Evolutionary conservation across 2,888 invertebrate species (phyloP), one percentile per base, ranked within the genome.

Genomic region (Eueremaeus valkanovi): DNA sequence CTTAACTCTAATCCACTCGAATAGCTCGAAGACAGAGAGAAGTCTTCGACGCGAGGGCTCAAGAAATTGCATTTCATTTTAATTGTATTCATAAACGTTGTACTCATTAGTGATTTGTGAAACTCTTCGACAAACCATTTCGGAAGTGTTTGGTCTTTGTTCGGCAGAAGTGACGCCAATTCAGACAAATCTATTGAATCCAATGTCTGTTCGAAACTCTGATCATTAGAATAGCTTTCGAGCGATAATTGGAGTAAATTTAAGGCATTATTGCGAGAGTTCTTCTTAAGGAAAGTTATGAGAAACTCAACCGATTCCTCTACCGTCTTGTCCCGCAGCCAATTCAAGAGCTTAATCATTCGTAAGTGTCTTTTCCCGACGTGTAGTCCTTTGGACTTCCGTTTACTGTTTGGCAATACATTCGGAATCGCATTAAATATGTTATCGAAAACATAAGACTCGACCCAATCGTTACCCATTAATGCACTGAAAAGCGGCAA

Each of bases 401-500:
- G 36, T 42, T 24, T 3, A 33, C 40, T 40, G 3, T 11, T 18
- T 11, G 68, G n/a, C 40, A 3, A 5, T 1, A 42, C 42, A 3
- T 68, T 21, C 9, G 68, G 68, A 33, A 68, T 68, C 0, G 40
- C 40, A 18, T 33, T 68, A n/a, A 68, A 68, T 21, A 68, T 42
- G 5, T 21, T 68, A 24, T 68, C 68, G 42, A 68, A 68, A 13
- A 68, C 68, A 24, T 68, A 24, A 40, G 21, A 68, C 6, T 89
- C 86, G 11, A 94, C 89, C 84, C 91, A 95, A 84, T 96, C 96
- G 85, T 96, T 96, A 0, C 95, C 96, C 9, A 95, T 84, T 45
- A 95, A 82, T 0, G 91, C 90, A 0, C 93, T 92, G 78, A 93
- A 86, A 29, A 96, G 82, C 0, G 94, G 93, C 16, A 61, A 33